Percentiles rank a stretch among this genome's conserved stretches.
These are phyloP conservation scores for Erinaceus europaeus DNA, from an alignment of 2,113 vertebrate species.

Conservation along the genomic window DNA sequence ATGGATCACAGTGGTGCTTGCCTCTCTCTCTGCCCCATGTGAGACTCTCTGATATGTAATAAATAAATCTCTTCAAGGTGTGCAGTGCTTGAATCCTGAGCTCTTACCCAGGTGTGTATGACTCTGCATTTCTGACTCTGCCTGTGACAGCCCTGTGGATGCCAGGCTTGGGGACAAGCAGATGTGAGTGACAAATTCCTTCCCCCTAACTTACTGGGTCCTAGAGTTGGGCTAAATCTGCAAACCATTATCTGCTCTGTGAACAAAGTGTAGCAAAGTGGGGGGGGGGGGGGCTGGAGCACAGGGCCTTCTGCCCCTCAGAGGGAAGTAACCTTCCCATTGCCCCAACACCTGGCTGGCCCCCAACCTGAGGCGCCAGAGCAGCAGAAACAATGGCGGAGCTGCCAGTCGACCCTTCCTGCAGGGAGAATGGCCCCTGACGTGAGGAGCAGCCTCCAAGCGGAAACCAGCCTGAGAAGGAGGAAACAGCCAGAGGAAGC, in stretches of 20 bases:
- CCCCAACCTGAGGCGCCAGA: constrained; percentile 60
- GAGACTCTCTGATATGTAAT: too few species aligned
- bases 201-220: too few species aligned
- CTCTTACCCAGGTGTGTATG: too few species aligned
- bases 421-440: constrained; percentile 65
- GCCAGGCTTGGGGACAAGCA: too few species aligned
- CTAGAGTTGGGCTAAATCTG: not conserved
- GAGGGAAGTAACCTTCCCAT: constrained; percentile 19
- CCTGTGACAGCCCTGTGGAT: too few species aligned
- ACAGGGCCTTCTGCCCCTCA: not conserved
- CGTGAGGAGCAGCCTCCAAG: constrained; percentile 45
- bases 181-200: too few species aligned
- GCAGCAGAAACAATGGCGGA: constrained; percentile 66
- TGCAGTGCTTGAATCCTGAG: too few species aligned
- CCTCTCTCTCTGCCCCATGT: too few species aligned
- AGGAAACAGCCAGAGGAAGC: constrained; percentile 76
- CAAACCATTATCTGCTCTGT: not conserved
- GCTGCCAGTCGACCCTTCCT: constrained; percentile 67
- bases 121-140: too few species aligned
- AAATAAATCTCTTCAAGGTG: too few species aligned
- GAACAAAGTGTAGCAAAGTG: not conserved
- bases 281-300: not conserved
- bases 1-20: too few species aligned
- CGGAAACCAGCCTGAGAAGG: constrained; percentile 76
- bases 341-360: constrained; percentile 64